A percentile compares a stretch with the other conserved stretches of the same genome.
These are phyloP conservation scores for Nothobranchius kuhntae DNA, from an alignment of 2,113 vertebrate species.

Conservation along the genomic window DNA sequence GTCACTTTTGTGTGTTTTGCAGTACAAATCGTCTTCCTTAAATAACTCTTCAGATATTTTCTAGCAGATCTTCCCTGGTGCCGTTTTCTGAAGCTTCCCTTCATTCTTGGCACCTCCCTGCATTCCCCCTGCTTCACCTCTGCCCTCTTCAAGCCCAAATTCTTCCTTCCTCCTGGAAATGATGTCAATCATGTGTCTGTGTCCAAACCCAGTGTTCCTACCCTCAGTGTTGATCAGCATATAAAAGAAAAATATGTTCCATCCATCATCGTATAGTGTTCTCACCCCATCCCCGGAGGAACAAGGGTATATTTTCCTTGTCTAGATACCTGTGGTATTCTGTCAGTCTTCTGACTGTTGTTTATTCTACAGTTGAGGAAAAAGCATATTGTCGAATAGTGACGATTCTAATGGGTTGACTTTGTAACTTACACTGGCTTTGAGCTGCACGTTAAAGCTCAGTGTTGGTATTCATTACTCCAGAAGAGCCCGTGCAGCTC, in stretches of 20 bases:
- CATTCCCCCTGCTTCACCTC: slow-evolving; percentile 54
- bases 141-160: slow-evolving; percentile 41
- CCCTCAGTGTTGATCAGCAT: slow-evolving; percentile 52
- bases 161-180: slow-evolving; percentile 58
- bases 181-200: slow-evolving; percentile 63
- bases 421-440: slow-evolving; percentile 70
- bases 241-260: slow-evolving; percentile 56
- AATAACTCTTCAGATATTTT: not conserved
- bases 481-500: slow-evolving; percentile 27
- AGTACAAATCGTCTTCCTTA: not conserved
- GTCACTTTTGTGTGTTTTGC: not conserved
- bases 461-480: slow-evolving; percentile 56
- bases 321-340: slow-evolving; percentile 47
- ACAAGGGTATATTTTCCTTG: slow-evolving; percentile 32
- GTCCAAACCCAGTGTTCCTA: slow-evolving; percentile 30
- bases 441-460: slow-evolving; percentile 47
- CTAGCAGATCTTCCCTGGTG: not conserved
- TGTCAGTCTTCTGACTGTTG: slow-evolving; percentile 37
- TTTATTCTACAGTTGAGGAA: slow-evolving; percentile 54
- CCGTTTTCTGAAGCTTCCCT: slow-evolving; percentile 20
- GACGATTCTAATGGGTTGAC: slow-evolving; percentile 73
- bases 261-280: slow-evolving; percentile 56
- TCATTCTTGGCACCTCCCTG: slow-evolving; percentile 57
- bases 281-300: slow-evolving; percentile 38
- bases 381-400: slow-evolving; percentile 42